A percentile compares a stretch with the other conserved stretches of the same genome.
Conservation (phyloP, 1,140 invertebrate genomes). For the Colletes gigas region DNA sequence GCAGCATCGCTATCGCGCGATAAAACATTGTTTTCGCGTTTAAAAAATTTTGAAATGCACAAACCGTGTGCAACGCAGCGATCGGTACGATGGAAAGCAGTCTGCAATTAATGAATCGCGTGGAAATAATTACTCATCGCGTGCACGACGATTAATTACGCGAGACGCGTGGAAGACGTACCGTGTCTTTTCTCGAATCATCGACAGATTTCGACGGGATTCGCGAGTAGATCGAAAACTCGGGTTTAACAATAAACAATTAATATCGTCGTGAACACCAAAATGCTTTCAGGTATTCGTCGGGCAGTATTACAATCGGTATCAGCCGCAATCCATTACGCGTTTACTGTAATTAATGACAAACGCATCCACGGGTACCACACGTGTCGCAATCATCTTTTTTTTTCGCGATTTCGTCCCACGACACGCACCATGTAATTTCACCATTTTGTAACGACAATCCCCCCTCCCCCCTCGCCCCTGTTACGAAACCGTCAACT, state of each 20-base stretch:
- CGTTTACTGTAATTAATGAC: conserved; percentile 15
- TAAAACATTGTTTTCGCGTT: too few relatives aligned
- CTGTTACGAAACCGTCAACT: conserved; percentile 22
- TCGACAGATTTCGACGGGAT: neutral
- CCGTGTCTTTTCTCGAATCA: neutral
- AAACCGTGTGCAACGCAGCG: neutral
- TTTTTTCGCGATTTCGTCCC: conserved; percentile 30
- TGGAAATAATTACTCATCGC: conserved; percentile 11
- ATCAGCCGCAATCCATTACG: neutral
- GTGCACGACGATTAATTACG: conserved; percentile 15
- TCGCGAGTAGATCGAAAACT: too few relatives aligned
- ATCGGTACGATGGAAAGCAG: neutral
- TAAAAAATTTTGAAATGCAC: neutral
- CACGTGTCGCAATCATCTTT: neutral
- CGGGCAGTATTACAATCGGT: neutral
- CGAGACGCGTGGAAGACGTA: neutral
- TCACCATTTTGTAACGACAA: conserved; percentile 53
- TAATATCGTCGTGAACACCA: neutral
- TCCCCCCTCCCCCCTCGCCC: neutral
- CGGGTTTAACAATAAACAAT: neutral
- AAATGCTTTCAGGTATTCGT: neutral
- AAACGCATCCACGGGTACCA: neutral
- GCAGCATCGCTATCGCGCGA: too few relatives aligned
- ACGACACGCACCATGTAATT: conserved; percentile 15
- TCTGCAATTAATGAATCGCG: neutral